Base-by-base conservation (phyloP, 2,888 invertebrate species). In the Noctua janthe region DNA sequence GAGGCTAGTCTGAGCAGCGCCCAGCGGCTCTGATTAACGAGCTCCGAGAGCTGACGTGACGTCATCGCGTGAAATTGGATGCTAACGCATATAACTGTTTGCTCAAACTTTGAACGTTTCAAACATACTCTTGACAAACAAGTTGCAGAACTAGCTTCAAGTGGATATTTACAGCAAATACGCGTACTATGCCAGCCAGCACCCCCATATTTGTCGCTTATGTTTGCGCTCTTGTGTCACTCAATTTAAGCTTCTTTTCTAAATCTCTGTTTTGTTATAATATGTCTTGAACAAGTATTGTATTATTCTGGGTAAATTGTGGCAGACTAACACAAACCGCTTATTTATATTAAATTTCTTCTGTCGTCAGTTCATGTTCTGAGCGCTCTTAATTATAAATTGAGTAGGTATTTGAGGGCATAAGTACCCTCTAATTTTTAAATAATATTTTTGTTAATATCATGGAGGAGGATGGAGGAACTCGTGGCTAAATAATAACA, bases 11-110 rank as follows among this genome's bases (percentile, higher is more conserved):
- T 23, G 82, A 62, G 49, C 84, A 74, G 70, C 66, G 35, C 66
- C 20, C 10, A 66, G 20, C 67, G 64, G n/a, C 75, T 82, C 80
- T 81, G 81, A 89, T 88, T 87, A 86, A 79, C 76, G 82, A 86
- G 78, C 74, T 77, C 70, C 76, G 69, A 74, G 69, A 74, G 70
- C 76, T 80, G 75, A 82, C 59, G 82, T 88, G 87, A 84, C 87
- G 83, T 86, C 86, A 72, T 69, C 82, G 82, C 88, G 87, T 87
- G 85, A 89, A 90, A 90, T 88, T 90, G 87, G 86, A 89, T 87
- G 88, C 88, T 81, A 81, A 86, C 90, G 76, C 83, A 84, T 86
- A 86, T 88, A 76, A 82, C 78, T 85, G 88, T 91, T 90, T 88
- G 82, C 81, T 49, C 74, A 80, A 87, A 90, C 86, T 91, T 87